phyloP scores from a whole-genome alignment of 2,113 vertebrate genomes.

The Centropristis striata region DNA sequence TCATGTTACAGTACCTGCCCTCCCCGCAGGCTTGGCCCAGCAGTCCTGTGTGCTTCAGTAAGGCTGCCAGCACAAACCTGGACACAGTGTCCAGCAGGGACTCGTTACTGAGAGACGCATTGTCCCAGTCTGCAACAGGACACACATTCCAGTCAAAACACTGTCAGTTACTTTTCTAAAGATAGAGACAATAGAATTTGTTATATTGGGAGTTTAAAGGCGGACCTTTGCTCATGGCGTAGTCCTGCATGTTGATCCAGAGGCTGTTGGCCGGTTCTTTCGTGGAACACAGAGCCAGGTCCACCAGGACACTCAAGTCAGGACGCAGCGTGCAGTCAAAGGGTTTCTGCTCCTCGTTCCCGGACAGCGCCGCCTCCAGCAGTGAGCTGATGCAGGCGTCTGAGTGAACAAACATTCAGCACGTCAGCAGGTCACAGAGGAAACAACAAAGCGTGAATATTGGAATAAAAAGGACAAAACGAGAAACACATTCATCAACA shows the following conservation, averaged over 20 bases:
- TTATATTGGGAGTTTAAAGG: fast-evolving
- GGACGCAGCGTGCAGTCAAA: slow-evolving; percentile 92
- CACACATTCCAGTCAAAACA: not conserved
- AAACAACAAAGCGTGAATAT: not conserved
- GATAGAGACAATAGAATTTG: not conserved
- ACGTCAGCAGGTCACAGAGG: not conserved
- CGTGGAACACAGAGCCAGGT: slow-evolving; percentile 93
- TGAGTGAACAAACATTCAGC: slow-evolving; percentile 58
- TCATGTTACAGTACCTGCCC: slow-evolving; percentile 87
- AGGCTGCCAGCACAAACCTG: slow-evolving; percentile 94
- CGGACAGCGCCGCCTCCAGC: slow-evolving; percentile 94
- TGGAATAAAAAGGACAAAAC: too few species aligned
- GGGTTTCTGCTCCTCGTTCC: slow-evolving; percentile 98
- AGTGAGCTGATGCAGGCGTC: slow-evolving; percentile 94
- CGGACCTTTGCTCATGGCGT: slow-evolving; percentile 95
- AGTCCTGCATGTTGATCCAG: slow-evolving; percentile 98
- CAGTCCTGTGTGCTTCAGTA: slow-evolving; percentile 95
- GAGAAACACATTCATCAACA: not conserved
- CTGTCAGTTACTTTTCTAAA: not conserved
- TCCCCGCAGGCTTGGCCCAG: slow-evolving; percentile 93
- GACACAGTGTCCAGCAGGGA: slow-evolving; percentile 95
- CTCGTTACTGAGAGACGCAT: slow-evolving; percentile 93
- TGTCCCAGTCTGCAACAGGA: slow-evolving; percentile 95
- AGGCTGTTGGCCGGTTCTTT: slow-evolving; percentile 96
- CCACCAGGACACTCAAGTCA: slow-evolving; percentile 91